Base-by-base conservation (phyloP, 1,140 invertebrate genomes). In the Aricia agestis region DNA sequence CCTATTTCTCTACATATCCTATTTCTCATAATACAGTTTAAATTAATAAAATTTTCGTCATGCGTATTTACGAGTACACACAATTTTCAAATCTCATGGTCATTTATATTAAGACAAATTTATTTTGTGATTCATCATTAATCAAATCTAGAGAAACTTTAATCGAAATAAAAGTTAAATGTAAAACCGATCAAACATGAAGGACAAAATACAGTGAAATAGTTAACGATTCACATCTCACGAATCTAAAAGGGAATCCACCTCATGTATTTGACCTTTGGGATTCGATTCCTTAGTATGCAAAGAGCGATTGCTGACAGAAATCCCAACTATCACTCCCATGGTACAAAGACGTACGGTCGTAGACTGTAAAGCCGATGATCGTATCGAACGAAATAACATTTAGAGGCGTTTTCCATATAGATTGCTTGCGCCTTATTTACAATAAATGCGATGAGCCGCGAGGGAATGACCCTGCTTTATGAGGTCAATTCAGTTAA, bases 371-470 rank as follows among this genome's bases (percentile, higher is more conserved):
- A 68, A 71, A 74, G 76, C 67, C 71, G 57, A 78, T 78, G 77
- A 80, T 80, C 80, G 82, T 84, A 86, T 84, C 81, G 76, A 76
- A 79, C 79, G 79, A 77, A 80, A 82, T 81, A 52, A 85, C 78
- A 85, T 85, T 85, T 81, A 78, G 79, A 86, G 78, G 74, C 77
- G 84, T 84, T 86, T 86, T 80, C 82, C 84, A 86, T 86, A 85
- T 86, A 86, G 85, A 86, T 86, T 84, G 84, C 78, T 78, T 75
- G 78, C 78, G 78, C 78, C 74, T 74, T 80, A 79, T 78, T 76
- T 74, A 76, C 79, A 77, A 80, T 79, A 77, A 77, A 78, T 79
- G 69, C 75, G 78, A 86, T 82, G 74, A 79, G 76, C 76, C 82
- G 73, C 84, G 75, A 78, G 84, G 82, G 82, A 84, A 75, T 71